A percentile compares a stretch with the other conserved stretches of the same genome.
These are phyloP conservation scores for Epizoanthus scotinus DNA, from an alignment of 92 coral and sea anemone genomes.

Conservation along the genomic window DNA sequence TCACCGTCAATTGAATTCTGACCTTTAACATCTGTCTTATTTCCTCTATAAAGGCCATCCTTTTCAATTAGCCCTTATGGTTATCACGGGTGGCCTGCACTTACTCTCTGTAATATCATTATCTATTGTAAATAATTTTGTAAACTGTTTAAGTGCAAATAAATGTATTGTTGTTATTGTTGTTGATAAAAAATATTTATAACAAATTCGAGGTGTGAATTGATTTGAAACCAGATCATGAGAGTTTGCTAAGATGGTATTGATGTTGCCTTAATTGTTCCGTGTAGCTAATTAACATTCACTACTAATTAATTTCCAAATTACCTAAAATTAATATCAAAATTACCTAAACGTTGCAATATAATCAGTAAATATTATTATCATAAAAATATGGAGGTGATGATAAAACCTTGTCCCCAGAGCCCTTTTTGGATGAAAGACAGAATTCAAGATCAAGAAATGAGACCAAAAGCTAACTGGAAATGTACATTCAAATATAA, in stretches of 20 bases:
- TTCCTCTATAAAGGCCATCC: too few species aligned
- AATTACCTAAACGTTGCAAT: constrained; percentile 5
- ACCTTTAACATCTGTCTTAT: too few species aligned
- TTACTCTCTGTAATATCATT: too few species aligned
- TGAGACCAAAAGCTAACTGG: constrained; percentile 15
- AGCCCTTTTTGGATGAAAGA: constrained; percentile 5
- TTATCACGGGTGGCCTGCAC: too few species aligned
- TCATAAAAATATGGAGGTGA: constrained; percentile 8
- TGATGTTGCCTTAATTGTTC: constrained; percentile 13
- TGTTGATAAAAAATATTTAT: constrained; percentile 6
- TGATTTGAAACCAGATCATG: constrained; percentile 13
- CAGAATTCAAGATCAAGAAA: constrained; percentile 10
- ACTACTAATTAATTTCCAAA: constrained; percentile 7
- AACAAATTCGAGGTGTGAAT: constrained; percentile 11
- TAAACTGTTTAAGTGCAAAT: too few species aligned
- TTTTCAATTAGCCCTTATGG: too few species aligned
- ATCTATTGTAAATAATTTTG: too few species aligned
- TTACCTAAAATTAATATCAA: not conserved
- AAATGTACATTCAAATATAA: constrained; percentile 5
- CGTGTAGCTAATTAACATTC: constrained; percentile 10
- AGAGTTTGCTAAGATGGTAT: constrained; percentile 6
- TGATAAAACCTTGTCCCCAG: constrained; percentile 17
- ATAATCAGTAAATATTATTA: constrained; percentile 6
- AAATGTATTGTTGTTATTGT: too few species aligned
- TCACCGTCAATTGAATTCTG: too few species aligned